A percentile compares a stretch with the other conserved stretches of the same genome.
phyloP scores from a whole-genome alignment of 1,140 invertebrate genomes.

The Capitella teleta region DNA sequence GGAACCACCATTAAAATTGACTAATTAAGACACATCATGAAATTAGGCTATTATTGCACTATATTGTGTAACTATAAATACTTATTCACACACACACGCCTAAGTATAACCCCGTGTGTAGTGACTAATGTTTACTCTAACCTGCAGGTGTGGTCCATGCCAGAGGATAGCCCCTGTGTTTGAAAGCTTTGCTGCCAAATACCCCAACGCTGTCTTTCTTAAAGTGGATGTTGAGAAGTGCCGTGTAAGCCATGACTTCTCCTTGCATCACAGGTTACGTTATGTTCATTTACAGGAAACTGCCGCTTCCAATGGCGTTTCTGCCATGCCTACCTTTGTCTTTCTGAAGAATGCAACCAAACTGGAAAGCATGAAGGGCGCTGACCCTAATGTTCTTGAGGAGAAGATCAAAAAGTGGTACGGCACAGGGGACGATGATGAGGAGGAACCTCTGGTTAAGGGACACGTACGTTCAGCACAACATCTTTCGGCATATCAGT shows the following conservation, averaged over 20 bases:
- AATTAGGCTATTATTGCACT: not conserved
- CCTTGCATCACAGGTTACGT: constrained; percentile 2
- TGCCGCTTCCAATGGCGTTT: constrained; percentile 71
- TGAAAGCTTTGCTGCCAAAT: constrained; percentile 47
- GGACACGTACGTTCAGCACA: constrained; percentile 9
- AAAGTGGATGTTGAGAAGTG: constrained; percentile 59
- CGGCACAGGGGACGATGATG: constrained; percentile 49
- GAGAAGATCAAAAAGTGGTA: constrained; percentile 82
- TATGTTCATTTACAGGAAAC: constrained; percentile 49
- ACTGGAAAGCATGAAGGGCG: constrained; percentile 41
- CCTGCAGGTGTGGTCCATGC: constrained; percentile 82
- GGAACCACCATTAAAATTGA: too few relatives aligned
- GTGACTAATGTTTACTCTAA: constrained; percentile 8
- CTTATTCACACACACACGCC: not conserved
- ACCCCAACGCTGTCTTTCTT: constrained; percentile 18
- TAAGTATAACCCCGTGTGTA: not conserved
- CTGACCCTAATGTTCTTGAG: constrained; percentile 67
- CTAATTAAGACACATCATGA: not conserved
- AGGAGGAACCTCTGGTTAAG: constrained; percentile 21
- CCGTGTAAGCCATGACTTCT: constrained; percentile 19
- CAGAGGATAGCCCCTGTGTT: constrained; percentile 82
- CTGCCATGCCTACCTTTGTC: constrained; percentile 95
- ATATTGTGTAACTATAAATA: not conserved
- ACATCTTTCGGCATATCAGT: not conserved
- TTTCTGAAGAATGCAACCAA: constrained; percentile 71